Base-by-base conservation (phyloP, 2,113 vertebrate species). In the Lycocorax pyrrhopterus region DNA sequence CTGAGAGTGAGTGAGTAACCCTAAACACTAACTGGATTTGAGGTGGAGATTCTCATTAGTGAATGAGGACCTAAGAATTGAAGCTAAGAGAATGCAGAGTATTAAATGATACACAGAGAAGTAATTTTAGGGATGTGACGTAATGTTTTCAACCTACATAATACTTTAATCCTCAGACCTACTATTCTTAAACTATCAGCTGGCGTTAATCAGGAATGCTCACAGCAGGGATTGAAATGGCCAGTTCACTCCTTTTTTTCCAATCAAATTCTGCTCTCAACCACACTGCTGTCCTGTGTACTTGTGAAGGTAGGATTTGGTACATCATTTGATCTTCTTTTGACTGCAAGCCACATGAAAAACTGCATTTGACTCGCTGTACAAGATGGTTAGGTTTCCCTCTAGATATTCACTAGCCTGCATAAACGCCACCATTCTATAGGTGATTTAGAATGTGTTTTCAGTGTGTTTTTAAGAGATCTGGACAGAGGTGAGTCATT, bases 141-240 rank as follows among this genome's bases (percentile, higher is more conserved):
- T 67, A n/a, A 13, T 87, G 81, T 93, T 94, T 93, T 90, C 87
- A 85, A 67, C 63, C 82, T 83, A 29, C 59, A 46, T 93, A 80
- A 87, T 95, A 80, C 84, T 91, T 90, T 90, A 96, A 90, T 94
- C 91, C 93, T 77, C 87, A 92, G 79, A 67, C 67, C 75, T 44
- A 33, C 82, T 88, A 7, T 83, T 90, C 84, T 80, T 47, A 85
- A 94, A 43, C 62, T 71, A 49, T 90, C 86, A 93, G 43, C 84
- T 79, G 63, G 73, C 12, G 35, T 87, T 95, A 96, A 73, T 89
- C 41, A 60, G 60, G 68, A 84, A 27, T 74, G 30, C 64, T 84
- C 87, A 43, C 39, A 90, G 64, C n/a, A 69, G 59, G 44, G 56
- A 59, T 64, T 72, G 62, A 63, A 80, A 47, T 75, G 84, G 30